Percentiles rank a stretch among this genome's conserved stretches.
Conservation (phyloP, 2,888 invertebrate species). For the Pseudococcus jackbeardsleyi region DNA sequence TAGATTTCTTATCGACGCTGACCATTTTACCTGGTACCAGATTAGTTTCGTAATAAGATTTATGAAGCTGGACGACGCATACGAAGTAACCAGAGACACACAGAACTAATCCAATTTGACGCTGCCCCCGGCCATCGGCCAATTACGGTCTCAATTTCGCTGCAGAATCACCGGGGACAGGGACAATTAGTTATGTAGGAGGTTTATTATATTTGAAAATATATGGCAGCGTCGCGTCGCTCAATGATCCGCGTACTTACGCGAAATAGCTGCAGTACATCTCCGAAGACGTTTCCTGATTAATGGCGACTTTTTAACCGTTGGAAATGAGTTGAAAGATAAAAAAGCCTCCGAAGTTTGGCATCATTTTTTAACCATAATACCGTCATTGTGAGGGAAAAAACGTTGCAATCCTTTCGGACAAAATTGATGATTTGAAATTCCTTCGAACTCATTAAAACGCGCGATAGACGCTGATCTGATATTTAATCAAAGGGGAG, state of each 20-base stretch:
- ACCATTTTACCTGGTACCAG: not conserved
- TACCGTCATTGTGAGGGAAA: not conserved
- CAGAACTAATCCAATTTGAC: not conserved
- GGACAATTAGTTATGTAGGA: not conserved
- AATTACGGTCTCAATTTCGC: constrained; percentile 27
- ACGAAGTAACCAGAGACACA: not conserved
- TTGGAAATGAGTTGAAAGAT: not conserved
- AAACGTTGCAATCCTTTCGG: not conserved
- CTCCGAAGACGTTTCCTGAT: not conserved
- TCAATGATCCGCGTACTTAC: not conserved
- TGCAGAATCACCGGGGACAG: not conserved
- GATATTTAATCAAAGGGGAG: constrained; percentile 18
- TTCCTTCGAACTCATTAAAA: constrained; percentile 13
- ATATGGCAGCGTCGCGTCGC: not conserved
- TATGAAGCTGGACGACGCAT: not conserved
- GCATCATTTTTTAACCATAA: constrained; percentile 39
- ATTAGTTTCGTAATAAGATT: constrained; percentile 20
- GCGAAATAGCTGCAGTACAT: not conserved
- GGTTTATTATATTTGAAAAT: not conserved
- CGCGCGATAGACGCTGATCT: not conserved
- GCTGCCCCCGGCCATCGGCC: not conserved
- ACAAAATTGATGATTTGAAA: constrained; percentile 20
- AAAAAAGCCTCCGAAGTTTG: not conserved
- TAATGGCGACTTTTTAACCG: not conserved
- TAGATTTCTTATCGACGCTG: not conserved